A percentile compares a stretch with the other conserved stretches of the same genome.
Evolutionary conservation across 2,888 invertebrate species (phyloP).

Genomic region (Eulithis testata): DNA sequence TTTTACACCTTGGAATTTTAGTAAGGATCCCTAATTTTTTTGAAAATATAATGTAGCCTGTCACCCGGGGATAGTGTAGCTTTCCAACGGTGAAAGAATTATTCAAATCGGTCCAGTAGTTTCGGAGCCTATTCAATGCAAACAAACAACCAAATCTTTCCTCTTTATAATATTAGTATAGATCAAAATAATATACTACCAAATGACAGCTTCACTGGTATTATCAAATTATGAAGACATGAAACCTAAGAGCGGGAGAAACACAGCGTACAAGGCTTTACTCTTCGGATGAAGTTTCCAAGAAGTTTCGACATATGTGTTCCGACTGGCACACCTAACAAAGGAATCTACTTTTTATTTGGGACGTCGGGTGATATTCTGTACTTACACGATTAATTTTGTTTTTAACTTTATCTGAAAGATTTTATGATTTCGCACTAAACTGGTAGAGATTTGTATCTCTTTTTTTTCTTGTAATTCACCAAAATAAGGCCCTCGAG

Average conservation of each 20-base stretch:
- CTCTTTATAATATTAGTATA: no score
- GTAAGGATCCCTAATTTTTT: no score
- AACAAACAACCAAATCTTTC: no score
- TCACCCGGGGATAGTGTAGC: no score
- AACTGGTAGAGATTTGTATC: no score
- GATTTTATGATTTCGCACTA: neutral
- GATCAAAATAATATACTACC: conserved; percentile 30
- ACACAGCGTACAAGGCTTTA: conserved; percentile 68
- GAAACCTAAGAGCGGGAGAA: conserved; percentile 51
- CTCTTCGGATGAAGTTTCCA: conserved; percentile 72
- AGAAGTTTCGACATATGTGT: conserved; percentile 77
- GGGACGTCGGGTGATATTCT: conserved; percentile 25
- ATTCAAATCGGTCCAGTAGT: no score
- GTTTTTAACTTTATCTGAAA: neutral
- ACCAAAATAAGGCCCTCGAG: no score
- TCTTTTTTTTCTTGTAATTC: no score
- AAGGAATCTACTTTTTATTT: conserved; percentile 40
- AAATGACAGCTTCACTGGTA: conserved; percentile 53
- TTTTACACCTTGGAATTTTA: no score
- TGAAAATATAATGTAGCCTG: no score
- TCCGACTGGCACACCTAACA: conserved; percentile 56
- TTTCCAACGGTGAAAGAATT: no score
- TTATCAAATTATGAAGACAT: conserved; percentile 58
- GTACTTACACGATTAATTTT: conserved; percentile 8
- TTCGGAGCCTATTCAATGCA: no score